phyloP scores from a whole-genome alignment of 2,113 vertebrate species.

The Pleuronectes platessa region DNA sequence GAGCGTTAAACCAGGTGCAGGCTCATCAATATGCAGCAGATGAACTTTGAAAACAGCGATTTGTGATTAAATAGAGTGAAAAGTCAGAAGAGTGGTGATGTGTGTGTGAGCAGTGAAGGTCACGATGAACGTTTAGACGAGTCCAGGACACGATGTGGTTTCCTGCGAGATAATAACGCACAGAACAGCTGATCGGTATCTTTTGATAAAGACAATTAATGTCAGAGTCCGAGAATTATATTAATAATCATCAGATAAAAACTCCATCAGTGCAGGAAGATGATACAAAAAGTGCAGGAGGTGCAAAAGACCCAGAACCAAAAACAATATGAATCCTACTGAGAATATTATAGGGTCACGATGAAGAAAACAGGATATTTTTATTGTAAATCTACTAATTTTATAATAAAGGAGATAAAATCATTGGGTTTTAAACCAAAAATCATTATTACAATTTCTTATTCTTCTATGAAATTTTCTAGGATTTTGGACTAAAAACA shows the following conservation, averaged over 20 bases:
- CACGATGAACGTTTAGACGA: conserved; percentile 1
- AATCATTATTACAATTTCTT: too few relatives aligned
- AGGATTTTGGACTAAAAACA: too few relatives aligned
- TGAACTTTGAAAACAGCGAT: conserved; percentile 57
- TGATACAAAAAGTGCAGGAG: too few relatives aligned
- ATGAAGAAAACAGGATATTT: too few relatives aligned
- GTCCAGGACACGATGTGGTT: not conserved
- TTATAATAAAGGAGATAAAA: too few relatives aligned
- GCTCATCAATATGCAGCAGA: conserved; percentile 49
- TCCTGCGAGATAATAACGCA: not conserved
- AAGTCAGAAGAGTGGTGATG: not conserved
- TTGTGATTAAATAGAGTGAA: conserved; percentile 25
- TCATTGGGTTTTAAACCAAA: too few relatives aligned
- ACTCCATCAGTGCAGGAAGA: not conserved
- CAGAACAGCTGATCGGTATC: conserved; percentile 19
- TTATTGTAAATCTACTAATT: too few relatives aligned
- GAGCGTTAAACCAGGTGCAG: conserved; percentile 28
- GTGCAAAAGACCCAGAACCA: too few relatives aligned
- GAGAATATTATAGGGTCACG: too few relatives aligned
- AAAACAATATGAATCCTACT: too few relatives aligned
- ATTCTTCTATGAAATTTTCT: too few relatives aligned
- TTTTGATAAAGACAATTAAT: conserved; percentile 10
- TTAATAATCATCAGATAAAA: not conserved
- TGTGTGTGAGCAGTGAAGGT: conserved; percentile 26
- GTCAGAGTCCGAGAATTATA: conserved; percentile 5